phyloP scores from a whole-genome alignment of 2,888 invertebrate genomes.

The Mimas tiliae region DNA sequence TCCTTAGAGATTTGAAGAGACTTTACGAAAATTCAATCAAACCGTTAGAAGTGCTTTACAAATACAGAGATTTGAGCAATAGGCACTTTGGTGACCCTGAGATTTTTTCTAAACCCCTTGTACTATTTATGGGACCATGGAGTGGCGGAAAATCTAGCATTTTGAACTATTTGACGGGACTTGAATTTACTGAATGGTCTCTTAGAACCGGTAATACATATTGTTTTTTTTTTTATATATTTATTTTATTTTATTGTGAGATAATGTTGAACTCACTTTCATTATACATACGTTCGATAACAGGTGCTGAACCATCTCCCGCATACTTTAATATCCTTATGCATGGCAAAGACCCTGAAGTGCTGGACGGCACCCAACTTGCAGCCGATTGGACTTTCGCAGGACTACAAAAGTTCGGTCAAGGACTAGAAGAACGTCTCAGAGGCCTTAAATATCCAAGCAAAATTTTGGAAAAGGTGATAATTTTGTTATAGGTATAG shows the following conservation, averaged over 20 bases:
- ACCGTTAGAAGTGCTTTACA: constrained; percentile 95
- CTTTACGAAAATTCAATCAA: constrained; percentile 94
- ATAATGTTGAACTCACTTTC: background rate
- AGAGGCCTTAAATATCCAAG: constrained; percentile 92
- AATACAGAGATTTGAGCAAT: constrained; percentile 96
- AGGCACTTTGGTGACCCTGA: constrained; percentile 97
- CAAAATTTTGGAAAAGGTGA: constrained; percentile 94
- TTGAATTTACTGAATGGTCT: constrained; percentile 92
- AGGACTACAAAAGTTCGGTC: constrained; percentile 97
- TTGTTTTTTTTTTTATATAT: background rate
- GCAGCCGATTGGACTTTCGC: constrained; percentile 98
- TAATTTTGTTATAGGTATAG: background rate
- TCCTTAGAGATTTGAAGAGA: constrained; percentile 93
- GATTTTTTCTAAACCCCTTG: constrained; percentile 96
- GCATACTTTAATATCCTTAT: constrained; percentile 96
- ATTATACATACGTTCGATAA: constrained; percentile 7
- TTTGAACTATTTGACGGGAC: constrained; percentile 95
- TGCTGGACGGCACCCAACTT: constrained; percentile 95
- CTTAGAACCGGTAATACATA: constrained; percentile 90
- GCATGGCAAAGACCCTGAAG: constrained; percentile 93
- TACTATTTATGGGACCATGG: constrained; percentile 98
- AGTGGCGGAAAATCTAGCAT: constrained; percentile 98
- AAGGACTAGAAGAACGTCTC: constrained; percentile 95
- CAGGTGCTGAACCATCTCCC: constrained; percentile 97
- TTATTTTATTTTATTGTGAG: background rate